Evolutionary conservation across 2,113 vertebrate species (phyloP).

Genomic region (Strix aluco): DNA sequence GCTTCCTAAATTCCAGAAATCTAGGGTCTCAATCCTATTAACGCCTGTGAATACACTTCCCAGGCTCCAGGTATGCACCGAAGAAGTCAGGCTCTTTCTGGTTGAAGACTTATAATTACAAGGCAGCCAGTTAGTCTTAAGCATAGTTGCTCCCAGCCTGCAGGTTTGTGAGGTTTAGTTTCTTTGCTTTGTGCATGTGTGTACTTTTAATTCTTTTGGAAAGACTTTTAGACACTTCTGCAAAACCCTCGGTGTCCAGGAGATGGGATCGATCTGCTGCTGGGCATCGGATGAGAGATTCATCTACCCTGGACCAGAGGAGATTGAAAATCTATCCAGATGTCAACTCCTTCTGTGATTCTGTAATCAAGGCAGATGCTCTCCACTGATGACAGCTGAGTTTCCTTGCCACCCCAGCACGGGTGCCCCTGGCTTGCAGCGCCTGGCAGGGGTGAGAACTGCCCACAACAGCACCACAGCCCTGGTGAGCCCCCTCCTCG

Average conservation of each 20-base stretch:
- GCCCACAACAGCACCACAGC: background rate
- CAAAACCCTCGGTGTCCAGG: background rate
- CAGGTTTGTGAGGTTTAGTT: background rate
- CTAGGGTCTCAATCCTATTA: accelerated
- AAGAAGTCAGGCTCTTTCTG: background rate
- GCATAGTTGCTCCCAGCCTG: background rate
- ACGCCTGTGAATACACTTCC: background rate
- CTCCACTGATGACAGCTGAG: accelerated
- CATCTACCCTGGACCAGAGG: background rate
- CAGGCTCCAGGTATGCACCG: background rate
- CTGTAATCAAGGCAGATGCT: background rate
- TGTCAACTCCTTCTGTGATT: background rate
- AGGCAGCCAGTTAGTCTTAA: background rate
- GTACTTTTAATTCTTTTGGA: background rate
- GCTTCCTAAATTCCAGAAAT: background rate
- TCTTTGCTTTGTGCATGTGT: accelerated
- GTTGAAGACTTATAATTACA: background rate
- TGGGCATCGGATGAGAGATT: background rate
- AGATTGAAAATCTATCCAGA: constrained; percentile 33
- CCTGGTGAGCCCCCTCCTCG: background rate
- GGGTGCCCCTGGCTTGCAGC: background rate
- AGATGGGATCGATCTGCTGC: constrained; percentile 14
- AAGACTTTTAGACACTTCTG: background rate
- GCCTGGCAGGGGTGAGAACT: background rate
- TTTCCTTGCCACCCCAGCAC: background rate